phyloP scores from a whole-genome alignment of 92 coral and sea anemone genomes.

The Epizoanthus rinbou region DNA sequence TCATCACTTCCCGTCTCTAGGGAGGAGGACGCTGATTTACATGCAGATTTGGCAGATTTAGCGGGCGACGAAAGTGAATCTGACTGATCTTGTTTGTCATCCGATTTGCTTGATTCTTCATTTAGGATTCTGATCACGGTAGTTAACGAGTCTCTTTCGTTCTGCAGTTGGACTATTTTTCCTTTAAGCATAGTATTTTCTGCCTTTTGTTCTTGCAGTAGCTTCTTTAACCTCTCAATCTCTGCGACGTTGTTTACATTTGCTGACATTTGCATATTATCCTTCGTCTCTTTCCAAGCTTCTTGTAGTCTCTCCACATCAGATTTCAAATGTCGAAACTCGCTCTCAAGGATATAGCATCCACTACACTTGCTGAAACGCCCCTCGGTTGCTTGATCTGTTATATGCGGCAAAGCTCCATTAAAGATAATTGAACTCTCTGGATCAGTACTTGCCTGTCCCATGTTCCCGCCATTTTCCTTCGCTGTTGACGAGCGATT shows the following conservation, averaged over 20 bases:
- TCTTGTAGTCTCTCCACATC: conserved; percentile 26
- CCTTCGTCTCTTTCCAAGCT: conserved; percentile 27
- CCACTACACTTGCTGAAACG: conserved; percentile 23
- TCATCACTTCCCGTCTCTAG: conserved; percentile 12
- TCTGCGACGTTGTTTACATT: conserved; percentile 35
- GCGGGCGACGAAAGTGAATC: neutral
- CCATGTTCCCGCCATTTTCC: conserved; percentile 30
- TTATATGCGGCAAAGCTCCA: conserved; percentile 5
- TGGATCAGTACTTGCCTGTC: conserved; percentile 27
- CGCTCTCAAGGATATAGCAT: conserved; percentile 26
- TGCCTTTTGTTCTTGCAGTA: conserved; percentile 21
- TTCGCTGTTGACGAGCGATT: conserved; percentile 29
- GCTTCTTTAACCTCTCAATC: conserved; percentile 32
- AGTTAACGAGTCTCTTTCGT: conserved; percentile 23
- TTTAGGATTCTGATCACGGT: conserved; percentile 39
- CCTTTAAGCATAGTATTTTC: conserved; percentile 17
- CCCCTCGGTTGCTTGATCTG: conserved; percentile 24
- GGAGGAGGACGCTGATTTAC: conserved; percentile 20
- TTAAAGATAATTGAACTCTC: conserved; percentile 31
- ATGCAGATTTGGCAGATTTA: conserved; percentile 18
- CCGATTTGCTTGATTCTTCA: conserved; percentile 33
- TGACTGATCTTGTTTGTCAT: conserved; percentile 15
- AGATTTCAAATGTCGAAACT: conserved; percentile 21
- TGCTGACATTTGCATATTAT: conserved; percentile 39
- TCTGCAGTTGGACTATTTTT: conserved; percentile 18